Base-by-base conservation (phyloP, 1,140 invertebrate species). In the Drosophila takahashii region DNA sequence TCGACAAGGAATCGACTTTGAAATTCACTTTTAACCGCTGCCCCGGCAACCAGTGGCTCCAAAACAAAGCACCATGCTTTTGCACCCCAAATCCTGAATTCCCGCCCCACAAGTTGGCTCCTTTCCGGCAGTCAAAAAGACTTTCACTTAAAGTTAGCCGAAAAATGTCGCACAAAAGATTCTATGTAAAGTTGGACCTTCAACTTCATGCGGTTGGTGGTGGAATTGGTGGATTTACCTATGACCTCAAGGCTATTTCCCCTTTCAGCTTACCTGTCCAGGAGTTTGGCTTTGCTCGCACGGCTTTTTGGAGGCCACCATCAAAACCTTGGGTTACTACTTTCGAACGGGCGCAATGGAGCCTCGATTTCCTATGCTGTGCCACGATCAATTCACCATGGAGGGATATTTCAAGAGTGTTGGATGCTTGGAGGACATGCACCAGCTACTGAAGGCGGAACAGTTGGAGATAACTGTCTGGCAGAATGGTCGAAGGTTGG, bases 261-360 rank as follows among this genome's bases (percentile, higher is more conserved):
- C 18, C 4, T 67, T 77, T 2, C 53, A 92, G 91, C 54, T 92
- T 1, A 92, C 91, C 18, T 92, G 91, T 26, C 91, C 91, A 0
- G 91, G 91, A 11, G 91, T 92, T 59, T 92, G 91, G 91, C 75
- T 92, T 2, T 92, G 91, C 26, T 84, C 86, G 0, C 90, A 91
- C 72, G 91, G 91, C 7, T 86, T 79, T 56, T 32, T 92, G 54
- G 91, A 92, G 73, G 75, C 65, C 9, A 92, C 91, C 9, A 54
- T 92, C 5, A 92, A 91, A 37, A 90, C 91, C 4, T 58, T 92
- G 57, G 91, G 91, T 22, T 92, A 92, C 39, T 91, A 89, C 47
- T 91, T 92, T 52, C 79, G 90, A 29, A 92, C 91, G 0, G 90
- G 90, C 5, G 83, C 90, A 9, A 89, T 92, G 91, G 91, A 92